Percentiles rank a stretch among this genome's conserved stretches.
Conservation (phyloP, 2,888 invertebrate species). For the Dexiosoma caninum region DNA sequence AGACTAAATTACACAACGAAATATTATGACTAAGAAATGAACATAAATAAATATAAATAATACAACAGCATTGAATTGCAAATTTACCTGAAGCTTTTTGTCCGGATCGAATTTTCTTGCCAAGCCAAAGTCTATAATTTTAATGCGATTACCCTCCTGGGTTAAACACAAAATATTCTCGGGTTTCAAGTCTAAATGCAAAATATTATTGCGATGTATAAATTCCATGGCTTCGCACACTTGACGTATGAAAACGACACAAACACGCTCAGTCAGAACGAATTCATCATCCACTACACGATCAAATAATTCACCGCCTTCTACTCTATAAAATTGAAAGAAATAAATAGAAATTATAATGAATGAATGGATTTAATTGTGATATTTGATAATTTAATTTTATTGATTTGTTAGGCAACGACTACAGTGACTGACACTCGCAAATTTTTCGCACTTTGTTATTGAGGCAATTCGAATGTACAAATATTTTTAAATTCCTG, state of each 20-base stretch:
- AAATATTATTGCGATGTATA: slow-evolving; percentile 95
- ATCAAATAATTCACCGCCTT: slow-evolving; percentile 99
- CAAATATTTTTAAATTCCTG: too few species aligned
- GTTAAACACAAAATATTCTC: slow-evolving; percentile 98
- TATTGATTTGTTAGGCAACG: too few species aligned
- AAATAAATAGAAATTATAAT: not conserved
- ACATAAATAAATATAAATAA: not conserved
- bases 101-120: slow-evolving; percentile 94
- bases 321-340: slow-evolving; percentile 83
- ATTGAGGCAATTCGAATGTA: too few species aligned
- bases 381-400: not conserved
- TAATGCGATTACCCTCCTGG: slow-evolving; percentile 97
- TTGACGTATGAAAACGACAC: slow-evolving; percentile 97
- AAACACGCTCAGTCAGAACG: slow-evolving; percentile 96
- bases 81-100: slow-evolving; percentile 86
- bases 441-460: too few species aligned
- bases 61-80: not conserved
- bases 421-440: too few species aligned
- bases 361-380: too few species aligned
- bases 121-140: slow-evolving; percentile 98
- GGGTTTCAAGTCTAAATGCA: slow-evolving; percentile 99
- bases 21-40: not conserved
- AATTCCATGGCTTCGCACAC: slow-evolving; percentile 99
- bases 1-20: not conserved
- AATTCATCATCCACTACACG: slow-evolving; percentile 99